Conservation (phyloP, 2,888 invertebrate species). For the Rhamphomyia laevipes region DNA sequence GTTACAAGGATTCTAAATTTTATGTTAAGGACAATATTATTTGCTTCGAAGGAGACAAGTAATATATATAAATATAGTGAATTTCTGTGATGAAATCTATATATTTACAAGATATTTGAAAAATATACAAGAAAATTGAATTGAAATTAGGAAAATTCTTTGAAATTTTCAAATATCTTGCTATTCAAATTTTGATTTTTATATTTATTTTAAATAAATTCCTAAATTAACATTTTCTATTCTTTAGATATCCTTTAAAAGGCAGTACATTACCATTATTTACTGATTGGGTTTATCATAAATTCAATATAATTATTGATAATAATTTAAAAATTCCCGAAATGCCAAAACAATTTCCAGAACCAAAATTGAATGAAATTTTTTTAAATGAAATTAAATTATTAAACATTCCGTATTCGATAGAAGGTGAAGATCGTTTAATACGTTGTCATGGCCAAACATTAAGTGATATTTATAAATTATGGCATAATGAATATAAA, state of each 20-base stretch:
- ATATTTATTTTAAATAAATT: no score
- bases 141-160: no score
- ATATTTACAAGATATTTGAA: no score
- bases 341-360: constrained; percentile 51
- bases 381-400: constrained; percentile 47
- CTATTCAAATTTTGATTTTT: no score
- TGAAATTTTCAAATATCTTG: no score
- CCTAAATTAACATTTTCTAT: neutral
- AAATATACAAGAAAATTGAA: no score
- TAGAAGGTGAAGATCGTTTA: constrained; percentile 71
- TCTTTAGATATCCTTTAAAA: constrained; percentile 61
- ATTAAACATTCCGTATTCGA: constrained; percentile 48
- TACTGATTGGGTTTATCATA: constrained; percentile 63
- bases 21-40: constrained; percentile 48
- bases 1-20: constrained; percentile 93
- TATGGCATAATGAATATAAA: constrained; percentile 60
- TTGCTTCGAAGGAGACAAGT: constrained; percentile 80
- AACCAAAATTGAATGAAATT: constrained; percentile 48
- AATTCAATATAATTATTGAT: constrained; percentile 53
- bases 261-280: constrained; percentile 60
- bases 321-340: constrained; percentile 39
- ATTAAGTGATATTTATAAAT: constrained; percentile 70
- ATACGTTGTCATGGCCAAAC: constrained; percentile 90
- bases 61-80: constrained; percentile 23
- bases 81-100: no score